Conservation (phyloP, 1,140 invertebrate species). For the Magallana ariakensis region DNA sequence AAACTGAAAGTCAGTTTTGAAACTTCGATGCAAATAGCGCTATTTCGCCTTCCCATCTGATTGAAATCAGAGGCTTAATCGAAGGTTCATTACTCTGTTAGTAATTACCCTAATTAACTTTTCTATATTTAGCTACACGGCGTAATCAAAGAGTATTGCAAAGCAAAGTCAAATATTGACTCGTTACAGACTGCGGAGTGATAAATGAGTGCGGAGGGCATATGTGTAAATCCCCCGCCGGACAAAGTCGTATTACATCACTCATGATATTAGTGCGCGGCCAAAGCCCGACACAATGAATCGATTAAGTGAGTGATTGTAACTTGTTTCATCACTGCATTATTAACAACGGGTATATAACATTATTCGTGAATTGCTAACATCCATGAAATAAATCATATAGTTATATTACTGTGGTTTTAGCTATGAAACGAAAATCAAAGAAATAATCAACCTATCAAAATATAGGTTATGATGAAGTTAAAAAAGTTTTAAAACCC, state of each 20-base stretch:
- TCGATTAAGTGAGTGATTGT: not conserved
- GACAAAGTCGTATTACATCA: conserved; percentile 7
- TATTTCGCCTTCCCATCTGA: not conserved
- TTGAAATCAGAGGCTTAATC: not conserved
- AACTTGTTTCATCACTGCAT: not conserved
- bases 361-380: not conserved
- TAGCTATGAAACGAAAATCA: no score
- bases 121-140: conserved; percentile 1
- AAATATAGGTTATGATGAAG: no score
- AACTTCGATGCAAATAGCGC: no score
- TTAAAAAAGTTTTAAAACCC: no score
- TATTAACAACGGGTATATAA: not conserved
- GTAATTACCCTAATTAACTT: not conserved
- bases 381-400: no score
- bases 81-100: not conserved
- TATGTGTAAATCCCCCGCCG: not conserved
- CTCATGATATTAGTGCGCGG: not conserved
- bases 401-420: no score
- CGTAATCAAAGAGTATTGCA: not conserved
- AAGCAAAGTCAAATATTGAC: conserved; percentile 24
- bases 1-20: no score
- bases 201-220: no score
- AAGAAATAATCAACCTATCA: no score
- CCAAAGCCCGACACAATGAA: not conserved
- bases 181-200: not conserved